Evolutionary conservation across 2,113 vertebrate genomes (phyloP).

Genomic region (Tupaia chinensis): DNA sequence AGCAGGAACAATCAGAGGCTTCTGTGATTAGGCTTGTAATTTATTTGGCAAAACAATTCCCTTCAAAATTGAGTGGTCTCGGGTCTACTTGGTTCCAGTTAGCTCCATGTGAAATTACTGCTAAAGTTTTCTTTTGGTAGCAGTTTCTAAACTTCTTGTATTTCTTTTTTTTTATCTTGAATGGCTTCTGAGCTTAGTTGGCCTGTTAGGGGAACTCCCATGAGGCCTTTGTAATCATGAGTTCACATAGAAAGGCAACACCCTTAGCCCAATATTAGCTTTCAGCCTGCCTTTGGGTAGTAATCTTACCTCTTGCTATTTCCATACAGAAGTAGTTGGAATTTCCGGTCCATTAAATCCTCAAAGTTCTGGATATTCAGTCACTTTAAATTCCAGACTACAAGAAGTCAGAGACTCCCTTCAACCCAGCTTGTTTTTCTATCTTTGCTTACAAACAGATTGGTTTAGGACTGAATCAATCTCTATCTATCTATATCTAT

Average conservation of each 20-base stretch:
- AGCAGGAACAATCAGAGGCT: not conserved
- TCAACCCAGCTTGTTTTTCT: not conserved
- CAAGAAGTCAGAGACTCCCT: not conserved
- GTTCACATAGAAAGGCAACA: not conserved
- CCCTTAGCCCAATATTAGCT: not conserved
- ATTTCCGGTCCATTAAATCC: not conserved
- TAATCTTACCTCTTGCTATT: not conserved
- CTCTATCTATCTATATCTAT: too few species aligned
- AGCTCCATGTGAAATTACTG: not conserved
- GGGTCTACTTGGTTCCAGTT: not conserved
- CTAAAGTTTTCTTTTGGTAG: not conserved
- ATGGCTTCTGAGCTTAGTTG: not conserved
- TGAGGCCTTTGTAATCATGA: not conserved
- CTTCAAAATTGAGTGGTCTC: not conserved
- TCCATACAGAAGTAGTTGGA: not conserved
- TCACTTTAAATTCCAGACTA: conserved; percentile 46
- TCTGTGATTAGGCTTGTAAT: not conserved
- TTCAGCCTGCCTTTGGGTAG: not conserved
- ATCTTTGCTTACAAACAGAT: not conserved
- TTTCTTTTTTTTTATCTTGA: not conserved
- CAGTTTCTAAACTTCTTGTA: not conserved
- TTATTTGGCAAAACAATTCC: not conserved
- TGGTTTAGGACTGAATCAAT: not conserved
- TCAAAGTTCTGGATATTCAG: not conserved
- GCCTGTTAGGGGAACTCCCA: not conserved